These are phyloP conservation scores for Pteronura brasiliensis DNA, from an alignment of 2,113 vertebrate genomes.

Conservation along the genomic window DNA sequence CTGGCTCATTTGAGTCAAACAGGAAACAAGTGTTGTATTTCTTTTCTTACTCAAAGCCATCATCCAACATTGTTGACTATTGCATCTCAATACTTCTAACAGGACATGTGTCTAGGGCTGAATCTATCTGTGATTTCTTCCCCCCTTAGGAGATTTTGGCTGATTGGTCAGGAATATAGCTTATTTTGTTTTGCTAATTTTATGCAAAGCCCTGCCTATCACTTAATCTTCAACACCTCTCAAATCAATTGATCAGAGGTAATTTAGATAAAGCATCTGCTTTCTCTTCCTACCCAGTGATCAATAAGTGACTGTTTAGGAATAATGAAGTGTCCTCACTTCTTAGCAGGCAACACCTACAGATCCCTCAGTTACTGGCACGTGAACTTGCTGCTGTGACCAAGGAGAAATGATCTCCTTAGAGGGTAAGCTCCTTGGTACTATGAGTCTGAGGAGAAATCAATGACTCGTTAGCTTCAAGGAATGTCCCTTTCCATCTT, in stretches of 20 bases:
- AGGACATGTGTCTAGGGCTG: fast-evolving
- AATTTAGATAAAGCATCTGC: constrained; percentile 70
- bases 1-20: not conserved
- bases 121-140: not conserved
- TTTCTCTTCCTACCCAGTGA: constrained; percentile 33
- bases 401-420: not conserved
- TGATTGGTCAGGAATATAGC: constrained; percentile 13
- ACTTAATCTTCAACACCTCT: constrained; percentile 65
- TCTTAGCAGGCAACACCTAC: not conserved
- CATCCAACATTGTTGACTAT: not conserved
- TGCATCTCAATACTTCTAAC: not conserved
- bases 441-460: not conserved
- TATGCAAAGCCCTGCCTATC: constrained; percentile 18
- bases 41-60: not conserved
- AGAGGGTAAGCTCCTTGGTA: not conserved
- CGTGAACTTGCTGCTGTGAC: not conserved
- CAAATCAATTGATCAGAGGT: constrained; percentile 63
- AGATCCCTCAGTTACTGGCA: not conserved
- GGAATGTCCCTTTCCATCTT: not conserved
- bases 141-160: not conserved
- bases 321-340: constrained; percentile 56
- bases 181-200: constrained; percentile 58
- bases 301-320: constrained; percentile 67
- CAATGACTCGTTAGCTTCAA: not conserved
- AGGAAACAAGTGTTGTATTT: not conserved